Base-by-base conservation (phyloP, 1,140 invertebrate genomes). In the Aphelenchoides avenae region DNA sequence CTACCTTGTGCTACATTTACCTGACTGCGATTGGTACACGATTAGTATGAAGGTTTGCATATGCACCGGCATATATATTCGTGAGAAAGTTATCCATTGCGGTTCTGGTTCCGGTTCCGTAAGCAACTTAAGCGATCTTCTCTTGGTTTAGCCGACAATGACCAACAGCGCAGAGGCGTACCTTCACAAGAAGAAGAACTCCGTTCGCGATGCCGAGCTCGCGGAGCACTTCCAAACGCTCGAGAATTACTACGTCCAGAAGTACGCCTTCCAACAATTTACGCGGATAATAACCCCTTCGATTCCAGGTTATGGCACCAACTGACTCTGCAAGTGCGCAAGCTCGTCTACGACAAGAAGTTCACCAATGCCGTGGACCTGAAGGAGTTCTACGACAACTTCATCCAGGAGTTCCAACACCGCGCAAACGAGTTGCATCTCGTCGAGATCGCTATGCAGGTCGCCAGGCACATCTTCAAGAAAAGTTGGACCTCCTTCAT, bases 201-300 rank as follows among this genome's bases (percentile, higher is more conserved):
- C 57, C 65, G 41, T 83, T 53, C 47, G 77, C 68, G 30, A 82
- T 66, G 56, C 55, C 9, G 47, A 73, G 67, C 51, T 69, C 15
- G 63, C 57, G n/a, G 70, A 71, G 34, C 22, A 34, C 41, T 72
- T 69, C 47, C 52, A 64, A 15, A 43, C 42, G 26, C 52, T 71
- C 3, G 61, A 69, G 31, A 40, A 66, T 11, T 22, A 57, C 15
- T 73, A 73, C 36, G 30, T 44, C 1, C 71, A 70, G 55, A 71
- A 71, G 66, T 69, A 33, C 24, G 66, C 31, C 36, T 34, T 59
- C 15, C 61, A 24, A 9, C 31, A 34, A 36, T 50, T 52, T 15
- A 3, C 47, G 11, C 52, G 31, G 31, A 2, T 26, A 13, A 27
- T 0, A 61, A 15, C 20, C 24, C 7, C 29, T 26, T 51, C 26